These are phyloP conservation scores for Prostheceraeus crozeri DNA, from an alignment of 2,888 invertebrate species.

Conservation along the genomic window DNA sequence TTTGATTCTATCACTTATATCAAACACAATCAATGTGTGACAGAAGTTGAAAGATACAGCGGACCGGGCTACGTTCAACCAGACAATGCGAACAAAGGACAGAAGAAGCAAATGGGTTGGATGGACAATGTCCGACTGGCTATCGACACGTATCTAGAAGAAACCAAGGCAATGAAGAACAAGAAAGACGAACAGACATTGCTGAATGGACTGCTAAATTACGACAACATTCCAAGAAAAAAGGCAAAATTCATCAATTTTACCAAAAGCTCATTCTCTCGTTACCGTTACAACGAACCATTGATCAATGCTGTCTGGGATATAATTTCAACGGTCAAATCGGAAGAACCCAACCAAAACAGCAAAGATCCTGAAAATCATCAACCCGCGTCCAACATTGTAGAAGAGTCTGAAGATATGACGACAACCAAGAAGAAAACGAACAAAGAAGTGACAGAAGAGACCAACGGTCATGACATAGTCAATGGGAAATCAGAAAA, in stretches of 20 bases:
- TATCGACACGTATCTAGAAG: conserved; percentile 38
- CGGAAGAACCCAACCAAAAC: not conserved
- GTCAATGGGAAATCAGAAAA: not conserved
- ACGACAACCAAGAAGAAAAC: not conserved
- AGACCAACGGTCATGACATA: not conserved
- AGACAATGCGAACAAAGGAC: conserved; percentile 68
- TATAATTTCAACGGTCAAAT: not conserved
- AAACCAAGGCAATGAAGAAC: conserved; percentile 36
- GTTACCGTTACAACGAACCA: conserved; percentile 35
- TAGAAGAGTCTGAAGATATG: not conserved
- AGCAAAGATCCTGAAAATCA: not conserved
- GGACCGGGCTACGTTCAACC: conserved; percentile 70
- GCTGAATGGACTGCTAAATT: no score
- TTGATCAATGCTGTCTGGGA: conserved; percentile 5
- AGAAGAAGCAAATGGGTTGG: conserved; percentile 78
- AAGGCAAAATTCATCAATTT: conserved; percentile 42
- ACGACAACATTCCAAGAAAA: conserved; percentile 43
- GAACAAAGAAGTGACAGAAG: not conserved
- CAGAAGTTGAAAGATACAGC: conserved; percentile 78
- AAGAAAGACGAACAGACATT: conserved; percentile 35
- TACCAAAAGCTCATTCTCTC: no score
- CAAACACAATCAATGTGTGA: conserved; percentile 73
- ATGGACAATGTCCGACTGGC: conserved; percentile 59
- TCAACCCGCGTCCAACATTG: no score
- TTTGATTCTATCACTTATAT: conserved; percentile 64